phyloP scores from a whole-genome alignment of 2,797 vertebrate genomes.

The Halcyon chelicuti region DNA sequence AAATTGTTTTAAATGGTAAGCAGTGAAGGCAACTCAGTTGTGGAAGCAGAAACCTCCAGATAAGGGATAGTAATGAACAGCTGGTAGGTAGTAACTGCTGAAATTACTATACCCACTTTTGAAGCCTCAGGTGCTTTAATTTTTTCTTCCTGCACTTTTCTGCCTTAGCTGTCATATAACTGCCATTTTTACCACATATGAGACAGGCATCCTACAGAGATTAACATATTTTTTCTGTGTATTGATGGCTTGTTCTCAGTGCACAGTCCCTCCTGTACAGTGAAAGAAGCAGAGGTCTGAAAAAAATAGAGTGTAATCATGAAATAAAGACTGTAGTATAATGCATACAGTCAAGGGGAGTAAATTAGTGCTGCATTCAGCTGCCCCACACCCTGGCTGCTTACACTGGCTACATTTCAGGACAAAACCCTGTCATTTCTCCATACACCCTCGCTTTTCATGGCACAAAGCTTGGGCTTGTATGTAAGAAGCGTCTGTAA shows the following conservation, averaged over 20 bases:
- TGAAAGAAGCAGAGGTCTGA: not conserved
- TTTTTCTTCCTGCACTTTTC: not conserved
- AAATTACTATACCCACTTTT: not conserved
- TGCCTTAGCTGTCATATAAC: not conserved
- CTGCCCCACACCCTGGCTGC: not conserved
- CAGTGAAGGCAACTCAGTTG: not conserved
- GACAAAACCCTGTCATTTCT: not conserved
- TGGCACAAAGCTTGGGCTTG: not conserved
- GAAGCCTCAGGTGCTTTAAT: slow-evolving; percentile 6
- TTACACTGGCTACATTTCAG: not conserved
- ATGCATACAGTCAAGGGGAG: not conserved
- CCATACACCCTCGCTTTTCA: not conserved
- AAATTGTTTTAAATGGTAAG: not conserved
- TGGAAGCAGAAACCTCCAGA: not conserved
- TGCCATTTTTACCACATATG: not conserved
- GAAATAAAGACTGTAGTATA: not conserved
- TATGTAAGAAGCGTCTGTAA: accelerated
- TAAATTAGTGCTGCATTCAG: not conserved
- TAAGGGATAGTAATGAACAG: not conserved
- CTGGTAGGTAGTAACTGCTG: not conserved
- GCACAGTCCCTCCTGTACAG: not conserved
- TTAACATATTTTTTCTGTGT: not conserved
- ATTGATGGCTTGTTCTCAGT: not conserved
- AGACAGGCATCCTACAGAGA: not conserved
- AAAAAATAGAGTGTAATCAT: not conserved